Evolutionary conservation across 2,113 vertebrate genomes (phyloP).

Genomic region (Isichthys henryi): DNA sequence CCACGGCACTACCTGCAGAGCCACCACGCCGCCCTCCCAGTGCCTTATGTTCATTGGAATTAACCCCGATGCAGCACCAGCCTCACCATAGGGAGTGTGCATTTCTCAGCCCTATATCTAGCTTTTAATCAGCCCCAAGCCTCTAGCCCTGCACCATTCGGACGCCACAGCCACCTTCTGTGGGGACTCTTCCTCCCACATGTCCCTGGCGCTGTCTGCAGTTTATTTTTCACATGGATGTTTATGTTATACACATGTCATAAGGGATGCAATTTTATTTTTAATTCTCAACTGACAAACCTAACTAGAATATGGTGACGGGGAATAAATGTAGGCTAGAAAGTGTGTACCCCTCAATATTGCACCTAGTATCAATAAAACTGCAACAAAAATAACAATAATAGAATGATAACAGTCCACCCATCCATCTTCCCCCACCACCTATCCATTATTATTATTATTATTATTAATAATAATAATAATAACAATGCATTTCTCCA

Average conservation of each 20-base stretch:
- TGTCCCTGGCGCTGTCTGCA: neutral
- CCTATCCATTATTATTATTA: neutral
- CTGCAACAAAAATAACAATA: neutral
- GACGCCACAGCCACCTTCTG: neutral
- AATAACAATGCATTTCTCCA: constrained; percentile 10
- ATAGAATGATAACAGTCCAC: neutral
- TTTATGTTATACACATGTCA: neutral
- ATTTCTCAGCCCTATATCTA: neutral
- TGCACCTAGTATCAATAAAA: neutral
- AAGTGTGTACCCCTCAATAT: neutral
- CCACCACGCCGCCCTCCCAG: neutral
- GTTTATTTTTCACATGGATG: neutral
- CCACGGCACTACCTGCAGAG: neutral
- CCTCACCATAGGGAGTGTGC: neutral
- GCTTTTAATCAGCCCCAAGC: neutral
- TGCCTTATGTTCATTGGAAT: constrained; percentile 1
- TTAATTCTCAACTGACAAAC: neutral
- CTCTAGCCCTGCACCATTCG: neutral
- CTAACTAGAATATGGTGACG: neutral
- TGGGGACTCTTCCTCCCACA: neutral
- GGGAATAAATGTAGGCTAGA: neutral
- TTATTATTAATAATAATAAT: neutral
- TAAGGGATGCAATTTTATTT: neutral
- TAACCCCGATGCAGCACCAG: neutral
- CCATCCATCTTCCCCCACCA: neutral